Evolutionary conservation across 1,140 invertebrate species (phyloP).

Genomic region (Camponotus pennsylvanicus): DNA sequence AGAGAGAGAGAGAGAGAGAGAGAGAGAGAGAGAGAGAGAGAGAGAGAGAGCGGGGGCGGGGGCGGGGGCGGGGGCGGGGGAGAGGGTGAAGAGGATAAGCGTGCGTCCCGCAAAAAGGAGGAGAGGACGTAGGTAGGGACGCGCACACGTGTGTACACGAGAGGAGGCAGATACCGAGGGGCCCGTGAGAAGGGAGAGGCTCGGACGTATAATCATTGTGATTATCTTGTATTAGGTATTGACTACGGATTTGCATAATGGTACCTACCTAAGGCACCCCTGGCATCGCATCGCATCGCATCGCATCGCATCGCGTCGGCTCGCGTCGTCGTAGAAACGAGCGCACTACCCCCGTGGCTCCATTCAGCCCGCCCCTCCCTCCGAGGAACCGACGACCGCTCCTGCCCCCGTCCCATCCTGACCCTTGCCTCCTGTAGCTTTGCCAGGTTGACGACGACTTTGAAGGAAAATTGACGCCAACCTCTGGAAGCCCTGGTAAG

Average conservation of each 20-base stretch:
- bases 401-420: background rate
- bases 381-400: background rate
- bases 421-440: background rate
- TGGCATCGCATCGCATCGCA: conserved; percentile 49
- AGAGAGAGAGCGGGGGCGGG: background rate
- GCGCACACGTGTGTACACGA: conserved; percentile 62
- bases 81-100: conserved; percentile 68
- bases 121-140: conserved; percentile 38
- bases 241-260: conserved; percentile 86
- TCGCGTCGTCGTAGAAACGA: conserved; percentile 66
- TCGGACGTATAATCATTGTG: conserved; percentile 84
- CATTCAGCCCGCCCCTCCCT: conserved; percentile 12
- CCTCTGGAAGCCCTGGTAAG: background rate
- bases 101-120: conserved; percentile 48
- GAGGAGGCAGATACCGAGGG: conserved; percentile 57
- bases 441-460: background rate
- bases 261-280: conserved; percentile 80
- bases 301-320: conserved; percentile 60
- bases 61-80: conserved; percentile 8
- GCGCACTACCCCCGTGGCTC: conserved; percentile 60
- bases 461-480: background rate
- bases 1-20: too few species aligned
- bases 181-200: conserved; percentile 75
- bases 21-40: too few species aligned
- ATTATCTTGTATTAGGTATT: conserved; percentile 87